Evolutionary conservation across 2,113 vertebrate species (phyloP).

Genomic region (Phoenicopterus ruber): DNA sequence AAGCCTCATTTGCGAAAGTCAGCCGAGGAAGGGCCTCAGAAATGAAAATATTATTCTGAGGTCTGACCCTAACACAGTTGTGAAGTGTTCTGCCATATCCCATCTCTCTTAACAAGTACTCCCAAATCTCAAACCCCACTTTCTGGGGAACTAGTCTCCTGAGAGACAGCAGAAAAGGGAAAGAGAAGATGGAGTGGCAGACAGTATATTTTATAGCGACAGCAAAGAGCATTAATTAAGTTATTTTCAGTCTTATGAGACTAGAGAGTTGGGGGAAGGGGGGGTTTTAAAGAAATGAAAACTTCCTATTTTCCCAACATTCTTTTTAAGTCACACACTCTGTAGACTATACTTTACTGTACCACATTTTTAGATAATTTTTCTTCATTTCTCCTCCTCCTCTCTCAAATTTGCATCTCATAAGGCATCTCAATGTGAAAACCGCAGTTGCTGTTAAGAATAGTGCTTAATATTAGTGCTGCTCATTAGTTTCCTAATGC

Average conservation of each 20-base stretch:
- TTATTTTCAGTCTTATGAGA: conserved; percentile 18
- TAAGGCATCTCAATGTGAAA: background rate
- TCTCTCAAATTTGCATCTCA: background rate
- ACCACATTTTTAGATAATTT: background rate
- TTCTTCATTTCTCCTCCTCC: background rate
- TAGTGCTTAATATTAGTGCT: background rate
- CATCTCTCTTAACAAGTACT: conserved; percentile 3
- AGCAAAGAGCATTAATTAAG: background rate
- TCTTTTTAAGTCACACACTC: background rate
- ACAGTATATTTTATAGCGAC: background rate
- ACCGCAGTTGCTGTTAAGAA: background rate
- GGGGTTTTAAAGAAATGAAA: background rate
- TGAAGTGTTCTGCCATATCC: background rate
- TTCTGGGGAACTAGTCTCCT: conserved; percentile 4
- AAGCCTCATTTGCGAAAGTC: background rate
- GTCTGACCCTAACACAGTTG: background rate
- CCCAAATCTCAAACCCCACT: conserved; percentile 2
- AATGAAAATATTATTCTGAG: background rate
- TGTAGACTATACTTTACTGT: background rate
- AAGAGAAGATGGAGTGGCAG: conserved; percentile 14
- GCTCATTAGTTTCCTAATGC: background rate
- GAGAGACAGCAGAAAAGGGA: conserved; percentile 23
- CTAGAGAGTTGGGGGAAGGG: background rate
- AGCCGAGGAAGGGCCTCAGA: background rate
- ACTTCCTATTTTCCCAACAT: background rate